Percentiles rank a stretch among this genome's conserved stretches.
phyloP scores from a whole-genome alignment of 2,797 vertebrate genomes.

The Chelidonichthys spinosus region DNA sequence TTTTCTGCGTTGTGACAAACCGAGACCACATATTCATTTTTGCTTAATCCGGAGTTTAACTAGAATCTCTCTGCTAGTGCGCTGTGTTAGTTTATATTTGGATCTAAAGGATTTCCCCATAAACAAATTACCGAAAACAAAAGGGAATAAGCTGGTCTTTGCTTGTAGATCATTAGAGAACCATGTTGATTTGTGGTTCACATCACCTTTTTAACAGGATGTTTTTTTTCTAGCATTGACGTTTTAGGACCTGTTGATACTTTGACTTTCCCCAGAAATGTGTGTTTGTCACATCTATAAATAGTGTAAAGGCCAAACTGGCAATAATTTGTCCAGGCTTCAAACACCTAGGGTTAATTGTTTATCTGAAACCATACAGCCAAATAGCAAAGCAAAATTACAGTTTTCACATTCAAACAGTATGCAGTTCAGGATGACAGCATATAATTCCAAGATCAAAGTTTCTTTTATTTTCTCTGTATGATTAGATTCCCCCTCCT shows the following conservation, averaged over 20 bases:
- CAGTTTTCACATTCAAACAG: neutral
- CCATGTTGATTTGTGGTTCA: conserved; percentile 5
- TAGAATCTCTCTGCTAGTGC: neutral
- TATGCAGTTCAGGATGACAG: neutral
- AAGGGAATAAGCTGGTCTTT: conserved; percentile 29
- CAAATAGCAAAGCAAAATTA: too few relatives aligned
- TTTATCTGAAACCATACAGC: neutral
- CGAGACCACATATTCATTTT: neutral
- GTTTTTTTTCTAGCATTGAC: neutral
- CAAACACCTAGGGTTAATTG: neutral
- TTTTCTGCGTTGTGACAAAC: neutral
- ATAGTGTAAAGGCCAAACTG: neutral
- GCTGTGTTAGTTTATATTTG: conserved; percentile 10
- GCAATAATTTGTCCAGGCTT: neutral
- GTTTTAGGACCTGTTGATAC: neutral
- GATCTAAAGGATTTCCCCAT: conserved; percentile 7
- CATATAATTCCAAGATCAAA: neutral
- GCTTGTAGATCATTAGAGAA: conserved; percentile 12
- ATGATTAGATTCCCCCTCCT: neutral
- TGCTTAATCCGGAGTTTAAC: neutral
- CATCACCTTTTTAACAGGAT: conserved; percentile 1
- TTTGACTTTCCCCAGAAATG: neutral
- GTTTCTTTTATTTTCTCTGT: neutral
- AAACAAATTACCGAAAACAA: conserved; percentile 27
- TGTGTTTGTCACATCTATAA: neutral